Conservation (phyloP, 1,140 invertebrate genomes). For the Papilio polyxenes region DNA sequence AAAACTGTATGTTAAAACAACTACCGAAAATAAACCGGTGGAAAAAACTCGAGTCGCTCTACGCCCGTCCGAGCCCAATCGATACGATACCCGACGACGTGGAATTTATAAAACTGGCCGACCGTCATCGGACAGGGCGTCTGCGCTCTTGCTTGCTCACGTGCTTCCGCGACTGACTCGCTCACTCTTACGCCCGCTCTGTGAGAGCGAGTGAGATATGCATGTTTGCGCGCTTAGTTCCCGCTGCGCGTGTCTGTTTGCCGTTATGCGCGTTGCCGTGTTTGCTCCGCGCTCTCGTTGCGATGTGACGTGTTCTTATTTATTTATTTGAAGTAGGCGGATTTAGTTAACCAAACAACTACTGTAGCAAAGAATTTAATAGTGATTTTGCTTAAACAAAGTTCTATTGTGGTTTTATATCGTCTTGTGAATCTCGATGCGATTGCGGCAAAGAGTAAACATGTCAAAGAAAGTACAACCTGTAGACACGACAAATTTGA, state of each 20-base stretch:
- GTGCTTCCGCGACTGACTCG: conserved; percentile 52
- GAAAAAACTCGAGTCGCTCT: conserved; percentile 44
- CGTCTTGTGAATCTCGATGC: conserved; percentile 13
- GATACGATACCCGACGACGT: conserved; percentile 63
- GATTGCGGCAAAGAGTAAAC: conserved; percentile 28
- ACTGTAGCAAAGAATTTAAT: background rate
- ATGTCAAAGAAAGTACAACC: conserved; percentile 1
- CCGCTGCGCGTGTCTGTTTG: conserved; percentile 72
- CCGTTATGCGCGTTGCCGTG: conserved; percentile 65
- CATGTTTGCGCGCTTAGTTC: conserved; percentile 59
- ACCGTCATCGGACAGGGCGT: conserved; percentile 51
- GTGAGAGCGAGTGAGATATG: conserved; percentile 60
- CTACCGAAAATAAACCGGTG: conserved; percentile 46
- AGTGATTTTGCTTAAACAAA: background rate
- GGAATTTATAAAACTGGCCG: conserved; percentile 60
- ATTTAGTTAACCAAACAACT: background rate
- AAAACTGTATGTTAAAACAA: conserved; percentile 35
- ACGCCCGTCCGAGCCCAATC: conserved; percentile 51
- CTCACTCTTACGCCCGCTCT: conserved; percentile 43
- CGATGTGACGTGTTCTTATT: conserved; percentile 56
- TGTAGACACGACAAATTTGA: conserved; percentile 8
- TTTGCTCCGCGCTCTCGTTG: conserved; percentile 57
- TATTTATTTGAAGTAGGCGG: background rate
- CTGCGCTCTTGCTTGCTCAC: conserved; percentile 73
- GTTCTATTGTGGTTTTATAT: background rate